Evolutionary conservation across 2,113 vertebrate species (phyloP), one percentile per base, ranked within the genome.

Genomic region (Calypte anna): DNA sequence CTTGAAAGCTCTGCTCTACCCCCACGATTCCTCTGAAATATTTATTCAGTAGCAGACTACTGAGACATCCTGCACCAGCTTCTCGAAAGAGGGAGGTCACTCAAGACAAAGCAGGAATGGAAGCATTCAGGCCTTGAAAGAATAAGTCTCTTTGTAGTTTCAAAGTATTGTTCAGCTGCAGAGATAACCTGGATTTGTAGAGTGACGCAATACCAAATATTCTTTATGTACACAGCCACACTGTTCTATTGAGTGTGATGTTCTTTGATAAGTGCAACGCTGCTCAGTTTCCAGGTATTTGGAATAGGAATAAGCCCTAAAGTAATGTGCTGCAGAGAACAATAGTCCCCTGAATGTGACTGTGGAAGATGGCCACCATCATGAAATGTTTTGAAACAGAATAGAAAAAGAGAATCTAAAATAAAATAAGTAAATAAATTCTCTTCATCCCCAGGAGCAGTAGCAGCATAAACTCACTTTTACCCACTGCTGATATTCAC

Each of bases 91-190:
- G 96, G 59, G 51, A 94, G 88, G 91, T 93, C 88, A 88, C 75
- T 93, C 61, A 75, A 86, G 85, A 94, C 68, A 90, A 80, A 94
- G 40, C 63, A 81, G 0, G 1, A 74, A 82, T 64, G 94, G 74
- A 83, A 68, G 79, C 66, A 58, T 66, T 87, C 82, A 88, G 80
- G 48, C 55, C 69, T 86, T 79, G 48, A 90, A 94, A 90, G 93
- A 94, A 28, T 72, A 81, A 88, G 77, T 70, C 62, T 88, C 89
- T 93, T 78, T 94, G 91, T 88, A 75, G 40, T 82, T 86, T 72
- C 46, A 59, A 63, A 82, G 85, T 6, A 90, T 79, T 90, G 80
- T 81, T 95, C 53, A 54, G 85, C 64, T 82, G 78, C 79, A 72
- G 44, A 73, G 79, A 94, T 63, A 94, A 89, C 61, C 28, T 2